Conservation (phyloP, 2,888 invertebrate species). For the Zele albiditarsus region DNA sequence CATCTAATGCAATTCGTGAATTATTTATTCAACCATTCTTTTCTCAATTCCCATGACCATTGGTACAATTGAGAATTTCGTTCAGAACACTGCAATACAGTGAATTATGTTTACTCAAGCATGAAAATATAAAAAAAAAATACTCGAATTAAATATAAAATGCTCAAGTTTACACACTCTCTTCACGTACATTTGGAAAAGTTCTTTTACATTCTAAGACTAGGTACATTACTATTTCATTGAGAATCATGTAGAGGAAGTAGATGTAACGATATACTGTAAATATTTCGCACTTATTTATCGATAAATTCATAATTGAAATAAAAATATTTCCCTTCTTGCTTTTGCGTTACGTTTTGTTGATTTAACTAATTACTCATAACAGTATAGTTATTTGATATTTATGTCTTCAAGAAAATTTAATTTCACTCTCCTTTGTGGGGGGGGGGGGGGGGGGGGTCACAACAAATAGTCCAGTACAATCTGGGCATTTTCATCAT, state of each 20-base stretch:
- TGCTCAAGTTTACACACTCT: too few species aligned
- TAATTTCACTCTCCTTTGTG: slow-evolving; percentile 1
- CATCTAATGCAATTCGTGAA: not conserved
- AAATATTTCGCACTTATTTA: too few species aligned
- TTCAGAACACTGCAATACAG: not conserved
- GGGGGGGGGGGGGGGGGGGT: too few species aligned
- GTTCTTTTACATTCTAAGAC: too few species aligned
- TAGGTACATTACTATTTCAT: too few species aligned
- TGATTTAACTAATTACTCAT: not conserved
- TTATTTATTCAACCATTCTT: slow-evolving; percentile 19
- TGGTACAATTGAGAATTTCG: not conserved
- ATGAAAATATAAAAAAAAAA: not conserved
- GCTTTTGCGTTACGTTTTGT: not conserved
- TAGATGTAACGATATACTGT: too few species aligned
- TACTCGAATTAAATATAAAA: not conserved
- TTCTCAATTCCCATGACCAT: not conserved
- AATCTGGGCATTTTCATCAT: slow-evolving; percentile 18
- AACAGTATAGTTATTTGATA: not conserved
- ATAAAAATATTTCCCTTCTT: not conserved
- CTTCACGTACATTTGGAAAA: too few species aligned
- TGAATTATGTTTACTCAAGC: not conserved
- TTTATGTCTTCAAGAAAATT: not conserved
- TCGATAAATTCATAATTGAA: too few species aligned
- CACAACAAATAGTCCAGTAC: slow-evolving; percentile 16
- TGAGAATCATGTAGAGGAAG: too few species aligned